phyloP scores from a whole-genome alignment of 2,888 invertebrate genomes.

The Apeira syringaria region DNA sequence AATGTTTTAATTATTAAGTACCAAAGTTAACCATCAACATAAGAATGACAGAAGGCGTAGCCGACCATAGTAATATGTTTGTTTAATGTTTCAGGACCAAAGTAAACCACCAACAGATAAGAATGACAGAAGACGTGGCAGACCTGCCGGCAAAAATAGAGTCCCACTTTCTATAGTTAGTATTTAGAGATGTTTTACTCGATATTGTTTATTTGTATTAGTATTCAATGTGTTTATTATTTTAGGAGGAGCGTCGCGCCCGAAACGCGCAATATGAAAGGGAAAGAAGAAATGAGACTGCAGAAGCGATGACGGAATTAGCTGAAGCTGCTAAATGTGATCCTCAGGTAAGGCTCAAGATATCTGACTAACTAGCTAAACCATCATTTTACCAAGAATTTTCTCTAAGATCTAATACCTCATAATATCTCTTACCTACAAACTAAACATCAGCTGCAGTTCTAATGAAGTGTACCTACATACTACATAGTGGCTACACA shows the following conservation, averaged over 20 bases:
- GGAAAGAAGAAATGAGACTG: conserved; percentile 46
- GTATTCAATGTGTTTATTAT: background rate
- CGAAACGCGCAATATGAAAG: conserved; percentile 55
- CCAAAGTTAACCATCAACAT: too few relatives aligned
- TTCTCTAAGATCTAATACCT: too few relatives aligned
- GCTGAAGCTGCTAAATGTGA: conserved; percentile 42
- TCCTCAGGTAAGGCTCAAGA: conserved; percentile 33
- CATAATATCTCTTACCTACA: too few relatives aligned
- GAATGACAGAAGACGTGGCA: conserved; percentile 39
- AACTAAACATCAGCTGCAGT: too few relatives aligned
- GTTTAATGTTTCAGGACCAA: background rate
- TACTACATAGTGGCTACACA: too few relatives aligned
- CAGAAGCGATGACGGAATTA: conserved; percentile 42
- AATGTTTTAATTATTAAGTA: too few relatives aligned
- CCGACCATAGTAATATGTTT: too few relatives aligned
- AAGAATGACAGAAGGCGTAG: too few relatives aligned
- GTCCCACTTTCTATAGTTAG: conserved; percentile 46
- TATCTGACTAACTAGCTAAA: too few relatives aligned
- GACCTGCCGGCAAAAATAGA: conserved; percentile 50
- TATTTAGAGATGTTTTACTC: too few relatives aligned
- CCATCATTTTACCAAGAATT: too few relatives aligned
- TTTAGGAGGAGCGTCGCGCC: conserved; percentile 49
- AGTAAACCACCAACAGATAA: conserved; percentile 12
- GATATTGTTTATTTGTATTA: background rate
- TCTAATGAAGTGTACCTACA: too few relatives aligned